Evolutionary conservation across 92 coral and sea anemone genomes (phyloP), one percentile per base, ranked within the genome.

Genomic region (Porites divaricata): DNA sequence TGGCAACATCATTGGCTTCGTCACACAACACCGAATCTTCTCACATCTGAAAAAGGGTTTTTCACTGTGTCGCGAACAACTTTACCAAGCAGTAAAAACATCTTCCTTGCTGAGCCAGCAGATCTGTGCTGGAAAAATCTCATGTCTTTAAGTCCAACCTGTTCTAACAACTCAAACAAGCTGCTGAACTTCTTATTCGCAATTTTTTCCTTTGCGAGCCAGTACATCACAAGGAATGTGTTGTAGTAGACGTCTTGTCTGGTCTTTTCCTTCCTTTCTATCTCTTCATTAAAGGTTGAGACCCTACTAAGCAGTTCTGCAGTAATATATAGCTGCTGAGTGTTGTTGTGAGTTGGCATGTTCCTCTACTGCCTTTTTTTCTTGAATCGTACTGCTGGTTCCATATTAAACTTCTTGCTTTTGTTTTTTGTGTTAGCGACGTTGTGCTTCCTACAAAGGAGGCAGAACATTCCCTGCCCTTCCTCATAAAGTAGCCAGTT

Each of bases 81-180:
- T 17, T 76, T 64, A 1, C 92, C 87, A 13, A 93, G 79, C 1
- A 90, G 89, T 12, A 93, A 77, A 45, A 90, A 87, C 93, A 93
- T 93, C 73, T 93, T n/a, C 92, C 70, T 90, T 75, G 76, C 68
- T 64, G 93, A 54, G 20, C 96, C 92, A 10, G 72, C 88, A 49
- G 96, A 93, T 24, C 88, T 81, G 65, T 93, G 93, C 23, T 90
- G 78, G 61, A 93, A 93, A 62, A 51, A 93, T 69, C 75, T 85
- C 77, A 85, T 83, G 73, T 93, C 84, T 65, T 67, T 70, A 12
- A 90, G 63, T 21, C 94, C 94, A 59, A 90, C 62, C 71, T 84
- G 85, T 74, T 93, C 94, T 24, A 83, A 72, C n/a, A 90, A 28
- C 19, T 25, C 28, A 5, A 90, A 84, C 63, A 93, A 83, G 70